These are phyloP conservation scores for Melinaea menophilus DNA, from an alignment of 2,888 invertebrate genomes.

Conservation along the genomic window DNA sequence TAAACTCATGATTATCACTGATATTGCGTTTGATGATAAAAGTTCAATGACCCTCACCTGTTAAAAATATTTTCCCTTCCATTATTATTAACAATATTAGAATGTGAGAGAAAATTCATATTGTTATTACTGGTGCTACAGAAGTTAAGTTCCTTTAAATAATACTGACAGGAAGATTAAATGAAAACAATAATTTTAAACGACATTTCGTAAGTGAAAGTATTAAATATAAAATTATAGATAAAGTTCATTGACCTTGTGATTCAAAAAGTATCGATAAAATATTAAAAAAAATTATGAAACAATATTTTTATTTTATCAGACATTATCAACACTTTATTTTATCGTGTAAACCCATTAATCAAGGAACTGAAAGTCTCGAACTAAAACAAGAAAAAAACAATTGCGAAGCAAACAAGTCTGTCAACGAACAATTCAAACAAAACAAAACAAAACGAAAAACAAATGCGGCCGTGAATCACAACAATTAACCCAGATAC, in stretches of 20 bases:
- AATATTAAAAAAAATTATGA: constrained; percentile 12
- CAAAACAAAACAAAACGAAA: constrained; percentile 21
- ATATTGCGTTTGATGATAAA: constrained; percentile 37
- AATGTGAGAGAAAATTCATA: no score
- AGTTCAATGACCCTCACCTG: constrained; percentile 24
- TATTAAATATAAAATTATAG: constrained; percentile 1
- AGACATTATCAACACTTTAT: constrained; percentile 1
- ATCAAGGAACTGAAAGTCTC: constrained; percentile 4
- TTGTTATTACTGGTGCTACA: no score
- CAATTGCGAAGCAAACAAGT: constrained; percentile 6
- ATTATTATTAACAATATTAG: no score
- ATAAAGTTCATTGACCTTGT: constrained; percentile 15
- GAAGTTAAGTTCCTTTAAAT: not conserved
- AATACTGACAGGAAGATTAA: not conserved
- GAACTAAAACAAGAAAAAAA: constrained; percentile 1
- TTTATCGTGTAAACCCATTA: not conserved
- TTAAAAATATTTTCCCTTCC: not conserved
- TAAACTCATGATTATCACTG: constrained; percentile 35
- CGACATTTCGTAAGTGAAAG: not conserved
- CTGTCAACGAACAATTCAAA: constrained; percentile 11
- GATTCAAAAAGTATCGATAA: constrained; percentile 7
- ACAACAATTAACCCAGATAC: constrained; percentile 62
- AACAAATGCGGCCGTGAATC: constrained; percentile 45
- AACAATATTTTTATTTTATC: not conserved
- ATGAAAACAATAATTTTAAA: not conserved